Percentiles rank a stretch among this genome's conserved stretches.
phyloP scores from a whole-genome alignment of 2,797 vertebrate species.

The Cryptoprocta ferox region DNA sequence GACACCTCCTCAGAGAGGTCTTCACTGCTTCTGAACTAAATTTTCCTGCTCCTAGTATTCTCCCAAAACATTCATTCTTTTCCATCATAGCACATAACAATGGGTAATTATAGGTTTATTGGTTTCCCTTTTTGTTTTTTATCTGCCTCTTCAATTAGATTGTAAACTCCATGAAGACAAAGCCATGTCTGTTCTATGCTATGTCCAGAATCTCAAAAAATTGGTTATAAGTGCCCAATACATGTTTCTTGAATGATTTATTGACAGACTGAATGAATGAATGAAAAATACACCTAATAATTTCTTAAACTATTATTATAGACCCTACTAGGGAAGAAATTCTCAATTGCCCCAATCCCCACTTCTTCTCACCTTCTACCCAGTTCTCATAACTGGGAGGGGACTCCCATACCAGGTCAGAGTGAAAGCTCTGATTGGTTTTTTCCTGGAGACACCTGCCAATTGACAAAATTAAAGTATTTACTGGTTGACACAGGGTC shows the following conservation, averaged over 20 bases:
- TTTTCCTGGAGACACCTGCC: background rate
- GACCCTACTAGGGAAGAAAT: background rate
- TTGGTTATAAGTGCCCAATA: background rate
- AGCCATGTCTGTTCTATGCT: background rate
- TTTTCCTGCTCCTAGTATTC: background rate
- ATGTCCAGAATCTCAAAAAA: background rate
- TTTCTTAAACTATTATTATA: background rate
- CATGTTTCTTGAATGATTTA: background rate
- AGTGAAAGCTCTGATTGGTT: background rate
- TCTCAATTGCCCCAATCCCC: background rate
- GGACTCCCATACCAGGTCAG: background rate
- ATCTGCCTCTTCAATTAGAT: background rate
- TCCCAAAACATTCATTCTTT: background rate
- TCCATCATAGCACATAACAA: background rate
- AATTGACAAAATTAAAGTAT: background rate
- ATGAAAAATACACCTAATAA: background rate
- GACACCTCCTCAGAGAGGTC: background rate
- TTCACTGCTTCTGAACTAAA: background rate
- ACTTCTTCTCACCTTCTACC: background rate
- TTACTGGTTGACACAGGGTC: background rate
- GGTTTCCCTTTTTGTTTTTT: background rate
- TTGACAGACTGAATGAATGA: background rate
- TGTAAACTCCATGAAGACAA: background rate
- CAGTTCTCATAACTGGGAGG: background rate
- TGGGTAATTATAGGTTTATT: background rate